Conservation (phyloP, 35 echinoderm and acorn worm genomes). For the Acanthaster planci region DNA sequence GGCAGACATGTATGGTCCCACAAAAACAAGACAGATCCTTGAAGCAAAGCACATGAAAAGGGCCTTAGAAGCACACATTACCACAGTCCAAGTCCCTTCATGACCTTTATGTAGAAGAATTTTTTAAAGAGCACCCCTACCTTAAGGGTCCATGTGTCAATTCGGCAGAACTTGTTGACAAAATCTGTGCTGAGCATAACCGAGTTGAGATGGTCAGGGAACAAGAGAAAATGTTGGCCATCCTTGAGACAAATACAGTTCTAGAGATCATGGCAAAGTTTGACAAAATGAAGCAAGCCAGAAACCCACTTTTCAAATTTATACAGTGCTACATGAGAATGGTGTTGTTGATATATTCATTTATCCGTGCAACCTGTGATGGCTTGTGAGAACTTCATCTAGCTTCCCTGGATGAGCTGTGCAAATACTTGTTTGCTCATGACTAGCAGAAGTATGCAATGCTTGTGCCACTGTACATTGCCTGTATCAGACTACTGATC, state of each 20-base stretch:
- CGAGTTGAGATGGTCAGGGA: not conserved
- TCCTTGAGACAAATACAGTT: not conserved
- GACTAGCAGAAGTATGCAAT: constrained; percentile 45
- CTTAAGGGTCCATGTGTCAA: not conserved
- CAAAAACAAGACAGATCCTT: constrained; percentile 48
- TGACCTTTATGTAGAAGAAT: constrained; percentile 14
- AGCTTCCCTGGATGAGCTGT: constrained; percentile 29
- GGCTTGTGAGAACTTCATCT: constrained; percentile 37
- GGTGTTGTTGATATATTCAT: constrained; percentile 11
- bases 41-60: constrained; percentile 41
- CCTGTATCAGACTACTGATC: constrained; percentile 43
- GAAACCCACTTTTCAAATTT: constrained; percentile 12
- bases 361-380: constrained; percentile 26
- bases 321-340: constrained; percentile 31
- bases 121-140: not conserved
- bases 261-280: not conserved
- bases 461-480: constrained; percentile 38
- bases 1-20: constrained; percentile 48
- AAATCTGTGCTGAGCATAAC: not conserved
- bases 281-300: not conserved
- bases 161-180: not conserved
- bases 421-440: constrained; percentile 53
- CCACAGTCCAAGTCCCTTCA: constrained; percentile 15
- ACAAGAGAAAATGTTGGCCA: not conserved
- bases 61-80: constrained; percentile 32